Evolutionary conservation across 2,797 vertebrate genomes (phyloP).

Genomic region (Mormyrops boulengeri): DNA sequence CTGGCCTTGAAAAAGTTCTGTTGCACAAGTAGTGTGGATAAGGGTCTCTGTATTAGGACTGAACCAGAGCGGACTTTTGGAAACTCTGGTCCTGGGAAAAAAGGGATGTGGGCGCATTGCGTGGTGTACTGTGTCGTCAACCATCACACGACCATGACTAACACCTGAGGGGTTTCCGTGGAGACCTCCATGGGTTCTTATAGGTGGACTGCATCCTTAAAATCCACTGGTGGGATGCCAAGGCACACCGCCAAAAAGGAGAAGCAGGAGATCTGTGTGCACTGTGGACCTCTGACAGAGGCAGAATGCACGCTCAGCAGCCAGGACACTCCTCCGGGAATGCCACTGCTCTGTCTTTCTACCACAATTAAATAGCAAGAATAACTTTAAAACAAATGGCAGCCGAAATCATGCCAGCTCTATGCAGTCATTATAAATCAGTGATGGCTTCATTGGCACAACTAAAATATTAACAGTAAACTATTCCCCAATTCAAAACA

Average conservation of each 20-base stretch:
- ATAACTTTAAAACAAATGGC: not conserved
- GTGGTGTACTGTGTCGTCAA: not conserved
- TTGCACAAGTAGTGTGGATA: not conserved
- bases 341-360: not conserved
- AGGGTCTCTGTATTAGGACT: not conserved
- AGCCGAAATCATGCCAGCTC: not conserved
- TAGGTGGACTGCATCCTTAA: not conserved
- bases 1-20: not conserved
- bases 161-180: not conserved
- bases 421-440: not conserved
- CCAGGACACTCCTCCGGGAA: not conserved
- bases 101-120: not conserved
- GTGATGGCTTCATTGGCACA: not conserved
- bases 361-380: not conserved
- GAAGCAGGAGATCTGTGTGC: not conserved
- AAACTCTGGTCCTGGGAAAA: not conserved
- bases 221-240: not conserved
- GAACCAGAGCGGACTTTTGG: not conserved
- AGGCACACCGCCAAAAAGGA: not conserved
- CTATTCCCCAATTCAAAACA: not conserved
- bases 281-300: not conserved
- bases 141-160: not conserved
- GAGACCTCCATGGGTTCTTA: not conserved
- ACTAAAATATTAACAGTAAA: not conserved
- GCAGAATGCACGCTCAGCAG: not conserved